phyloP scores from a whole-genome alignment of 2,888 invertebrate species.

The Tiliacea citrago region DNA sequence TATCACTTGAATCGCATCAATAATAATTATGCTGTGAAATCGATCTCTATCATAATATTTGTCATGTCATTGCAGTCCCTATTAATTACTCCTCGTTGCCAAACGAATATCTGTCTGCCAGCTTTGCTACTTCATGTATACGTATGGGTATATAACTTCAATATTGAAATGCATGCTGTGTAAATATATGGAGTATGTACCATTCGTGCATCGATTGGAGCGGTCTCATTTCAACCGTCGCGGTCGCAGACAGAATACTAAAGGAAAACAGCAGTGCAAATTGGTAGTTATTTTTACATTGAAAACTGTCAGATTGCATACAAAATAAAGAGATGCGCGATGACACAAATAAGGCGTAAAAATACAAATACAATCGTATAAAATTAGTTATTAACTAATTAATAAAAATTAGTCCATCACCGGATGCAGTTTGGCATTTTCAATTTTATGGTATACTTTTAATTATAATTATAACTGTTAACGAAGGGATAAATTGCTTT shows the following conservation, averaged over 20 bases:
- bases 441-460: too few relatives aligned
- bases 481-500: too few relatives aligned
- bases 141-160: constrained; percentile 6
- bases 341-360: too few relatives aligned
- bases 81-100: constrained; percentile 14
- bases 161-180: constrained; percentile 33
- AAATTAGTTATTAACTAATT: too few relatives aligned
- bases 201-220: constrained; percentile 27
- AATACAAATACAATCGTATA: too few relatives aligned
- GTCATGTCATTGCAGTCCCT: constrained; percentile 24
- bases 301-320: too few relatives aligned
- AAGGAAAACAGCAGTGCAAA: constrained; percentile 27
- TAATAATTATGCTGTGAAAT: constrained; percentile 11
- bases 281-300: constrained; percentile 3
- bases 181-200: constrained; percentile 5
- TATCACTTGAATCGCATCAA: not conserved
- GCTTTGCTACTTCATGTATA: not conserved
- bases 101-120: not conserved
- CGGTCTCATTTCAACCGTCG: constrained; percentile 23
- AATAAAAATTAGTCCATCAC: too few relatives aligned
- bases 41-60: constrained; percentile 24
- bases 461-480: too few relatives aligned
- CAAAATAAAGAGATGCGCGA: too few relatives aligned
- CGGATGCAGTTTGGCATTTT: too few relatives aligned
- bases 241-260: constrained; percentile 3